A percentile compares a stretch with the other conserved stretches of the same genome.
Evolutionary conservation across 2,797 vertebrate species (phyloP).

Genomic region (Lateolabrax maculatus): DNA sequence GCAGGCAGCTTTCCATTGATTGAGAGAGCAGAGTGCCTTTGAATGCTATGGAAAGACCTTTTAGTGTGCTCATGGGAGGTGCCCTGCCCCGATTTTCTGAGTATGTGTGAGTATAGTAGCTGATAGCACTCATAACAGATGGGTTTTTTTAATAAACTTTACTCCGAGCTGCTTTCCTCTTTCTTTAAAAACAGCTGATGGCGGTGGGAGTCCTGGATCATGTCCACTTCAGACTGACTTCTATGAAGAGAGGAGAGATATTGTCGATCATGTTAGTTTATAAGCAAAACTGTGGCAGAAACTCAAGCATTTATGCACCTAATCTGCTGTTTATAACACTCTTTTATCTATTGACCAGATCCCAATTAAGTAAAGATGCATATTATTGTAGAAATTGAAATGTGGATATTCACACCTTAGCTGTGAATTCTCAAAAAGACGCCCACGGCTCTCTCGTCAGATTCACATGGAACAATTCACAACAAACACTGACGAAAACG

Average conservation of each 20-base stretch:
- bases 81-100: slow-evolving; percentile 49
- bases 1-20: slow-evolving; percentile 65
- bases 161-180: not conserved
- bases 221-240: not conserved
- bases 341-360: not conserved
- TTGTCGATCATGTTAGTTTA: too few species aligned
- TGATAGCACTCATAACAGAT: slow-evolving; percentile 50
- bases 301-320: not conserved
- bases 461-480: not conserved
- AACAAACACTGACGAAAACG: not conserved
- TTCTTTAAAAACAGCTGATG: slow-evolving; percentile 3
- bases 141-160: slow-evolving; percentile 39
- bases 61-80: slow-evolving; percentile 65
- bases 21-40: slow-evolving; percentile 66
- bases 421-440: slow-evolving; percentile 24
- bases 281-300: not conserved
- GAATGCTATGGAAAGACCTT: slow-evolving; percentile 73
- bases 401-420: slow-evolving; percentile 15
- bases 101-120: slow-evolving; percentile 30
- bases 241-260: not conserved
- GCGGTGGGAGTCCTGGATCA: not conserved
- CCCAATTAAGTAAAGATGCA: not conserved
- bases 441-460: slow-evolving; percentile 8
- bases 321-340: not conserved
- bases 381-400: not conserved